phyloP scores from a whole-genome alignment of 2,113 vertebrate species.

The Rostratula benghalensis region DNA sequence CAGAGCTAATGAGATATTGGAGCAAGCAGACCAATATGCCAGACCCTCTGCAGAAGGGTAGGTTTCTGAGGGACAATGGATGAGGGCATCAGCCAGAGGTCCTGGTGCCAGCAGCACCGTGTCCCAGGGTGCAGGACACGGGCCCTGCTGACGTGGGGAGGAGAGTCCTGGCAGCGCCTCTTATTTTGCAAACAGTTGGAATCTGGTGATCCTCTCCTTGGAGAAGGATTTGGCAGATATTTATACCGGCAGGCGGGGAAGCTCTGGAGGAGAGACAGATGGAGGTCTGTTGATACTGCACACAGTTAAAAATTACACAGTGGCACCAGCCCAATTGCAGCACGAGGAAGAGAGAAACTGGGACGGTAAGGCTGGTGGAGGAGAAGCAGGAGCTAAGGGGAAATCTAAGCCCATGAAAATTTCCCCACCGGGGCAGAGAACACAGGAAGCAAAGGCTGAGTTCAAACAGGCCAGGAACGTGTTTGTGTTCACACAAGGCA shows the following conservation, averaged over 20 bases:
- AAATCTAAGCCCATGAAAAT: constrained; percentile 6
- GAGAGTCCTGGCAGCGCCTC: not conserved
- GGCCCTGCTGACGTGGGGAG: not conserved
- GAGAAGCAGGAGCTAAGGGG: not conserved
- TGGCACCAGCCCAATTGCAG: constrained; percentile 53
- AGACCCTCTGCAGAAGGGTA: not conserved
- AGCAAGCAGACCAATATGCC: not conserved
- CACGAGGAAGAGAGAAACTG: constrained; percentile 28
- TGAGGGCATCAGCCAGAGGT: not conserved
- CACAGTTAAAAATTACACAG: constrained; percentile 56
- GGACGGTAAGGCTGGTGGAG: not conserved
- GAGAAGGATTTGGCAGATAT: constrained; percentile 61
- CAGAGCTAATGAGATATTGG: not conserved
- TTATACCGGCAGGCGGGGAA: constrained; percentile 17
- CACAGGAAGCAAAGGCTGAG: not conserved
- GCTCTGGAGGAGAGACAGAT: constrained; percentile 63
- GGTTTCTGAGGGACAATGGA: fast-evolving
- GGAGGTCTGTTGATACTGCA: constrained; percentile 52
- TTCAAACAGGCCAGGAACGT: not conserved
- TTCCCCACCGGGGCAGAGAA: not conserved
- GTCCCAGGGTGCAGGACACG: not conserved
- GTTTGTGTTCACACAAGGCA: not conserved
- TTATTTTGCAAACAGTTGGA: constrained; percentile 69
- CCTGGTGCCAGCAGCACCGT: not conserved
- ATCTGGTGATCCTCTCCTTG: constrained; percentile 54